These are phyloP conservation scores for Chelonoidis abingdonii DNA, from an alignment of 2,113 vertebrate genomes.

Conservation along the genomic window DNA sequence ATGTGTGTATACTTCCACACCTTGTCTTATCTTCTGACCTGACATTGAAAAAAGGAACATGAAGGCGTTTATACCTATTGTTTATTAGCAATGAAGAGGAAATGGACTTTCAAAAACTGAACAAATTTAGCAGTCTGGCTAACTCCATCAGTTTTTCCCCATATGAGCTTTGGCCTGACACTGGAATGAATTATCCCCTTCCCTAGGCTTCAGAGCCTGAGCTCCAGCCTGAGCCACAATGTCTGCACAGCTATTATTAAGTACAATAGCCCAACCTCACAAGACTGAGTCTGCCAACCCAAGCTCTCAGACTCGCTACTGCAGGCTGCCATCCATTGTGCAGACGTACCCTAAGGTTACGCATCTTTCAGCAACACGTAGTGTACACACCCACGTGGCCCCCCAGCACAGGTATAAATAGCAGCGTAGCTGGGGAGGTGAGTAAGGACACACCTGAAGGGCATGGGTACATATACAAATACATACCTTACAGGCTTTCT, in stretches of 20 bases:
- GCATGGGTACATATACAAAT: not conserved
- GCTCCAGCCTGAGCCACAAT: not conserved
- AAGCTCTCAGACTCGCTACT: not conserved
- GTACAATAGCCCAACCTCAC: not conserved
- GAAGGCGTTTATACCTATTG: not conserved
- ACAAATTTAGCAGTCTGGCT: fast-evolving
- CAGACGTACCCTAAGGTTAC: not conserved
- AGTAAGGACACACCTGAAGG: not conserved
- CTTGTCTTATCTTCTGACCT: not conserved
- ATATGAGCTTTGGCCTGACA: not conserved
- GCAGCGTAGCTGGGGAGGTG: not conserved
- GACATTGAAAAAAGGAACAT: not conserved
- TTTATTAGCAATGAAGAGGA: not conserved
- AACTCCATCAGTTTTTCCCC: not conserved
- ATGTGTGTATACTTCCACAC: not conserved
- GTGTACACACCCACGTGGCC: not conserved
- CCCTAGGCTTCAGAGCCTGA: not conserved
- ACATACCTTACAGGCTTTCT: not conserved
- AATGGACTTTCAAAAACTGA: not conserved
- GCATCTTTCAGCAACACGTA: not conserved
- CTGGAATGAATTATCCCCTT: not conserved
- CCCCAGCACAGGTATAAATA: not conserved
- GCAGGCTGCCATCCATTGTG: not conserved
- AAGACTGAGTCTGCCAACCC: not conserved
- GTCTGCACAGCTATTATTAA: not conserved